Percentiles rank a stretch among this genome's conserved stretches.
Conservation (phyloP, 1,140 invertebrate species). For the Platorchestia sp. region DNA sequence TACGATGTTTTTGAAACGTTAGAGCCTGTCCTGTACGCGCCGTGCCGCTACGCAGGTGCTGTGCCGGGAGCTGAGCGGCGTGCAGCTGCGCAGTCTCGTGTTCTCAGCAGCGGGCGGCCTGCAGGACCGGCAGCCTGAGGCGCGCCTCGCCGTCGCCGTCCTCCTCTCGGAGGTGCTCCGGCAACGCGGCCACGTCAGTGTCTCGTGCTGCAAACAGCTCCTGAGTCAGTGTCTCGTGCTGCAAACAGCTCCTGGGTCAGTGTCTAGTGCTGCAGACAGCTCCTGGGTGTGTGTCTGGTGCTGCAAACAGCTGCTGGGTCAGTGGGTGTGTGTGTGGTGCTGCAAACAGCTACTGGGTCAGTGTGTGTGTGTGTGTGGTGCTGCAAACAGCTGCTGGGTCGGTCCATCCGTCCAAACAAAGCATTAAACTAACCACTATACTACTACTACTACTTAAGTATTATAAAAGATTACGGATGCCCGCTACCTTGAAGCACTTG, state of each 20-base stretch:
- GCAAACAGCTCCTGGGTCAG: not conserved
- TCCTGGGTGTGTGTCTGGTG: not conserved
- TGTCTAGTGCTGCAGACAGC: not conserved
- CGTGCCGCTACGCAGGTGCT: conserved; percentile 58
- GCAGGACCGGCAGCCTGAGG: conserved; percentile 58
- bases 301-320: not conserved
- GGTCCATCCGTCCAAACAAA: too few species aligned
- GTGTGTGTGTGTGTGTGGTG: not conserved
- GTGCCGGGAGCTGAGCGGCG: conserved; percentile 61
- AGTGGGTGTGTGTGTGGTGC: not conserved
- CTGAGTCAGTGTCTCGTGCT: conserved; percentile 50
- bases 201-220: conserved; percentile 62
- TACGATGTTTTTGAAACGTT: too few species aligned
- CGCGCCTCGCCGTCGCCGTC: conserved; percentile 61
- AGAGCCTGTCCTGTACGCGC: not conserved
- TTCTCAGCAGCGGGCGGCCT: conserved; percentile 60
- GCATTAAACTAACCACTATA: too few species aligned
- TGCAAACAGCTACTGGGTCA: too few species aligned
- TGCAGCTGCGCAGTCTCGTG: conserved; percentile 61
- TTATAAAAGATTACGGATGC: too few species aligned
- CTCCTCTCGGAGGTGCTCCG: conserved; percentile 57
- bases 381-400: not conserved
- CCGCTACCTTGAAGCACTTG: too few species aligned
- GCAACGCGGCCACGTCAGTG: conserved; percentile 61
- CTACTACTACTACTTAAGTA: too few species aligned